Base-by-base conservation (phyloP, 2,797 vertebrate genomes). In the Leptoclinus maculatus region DNA sequence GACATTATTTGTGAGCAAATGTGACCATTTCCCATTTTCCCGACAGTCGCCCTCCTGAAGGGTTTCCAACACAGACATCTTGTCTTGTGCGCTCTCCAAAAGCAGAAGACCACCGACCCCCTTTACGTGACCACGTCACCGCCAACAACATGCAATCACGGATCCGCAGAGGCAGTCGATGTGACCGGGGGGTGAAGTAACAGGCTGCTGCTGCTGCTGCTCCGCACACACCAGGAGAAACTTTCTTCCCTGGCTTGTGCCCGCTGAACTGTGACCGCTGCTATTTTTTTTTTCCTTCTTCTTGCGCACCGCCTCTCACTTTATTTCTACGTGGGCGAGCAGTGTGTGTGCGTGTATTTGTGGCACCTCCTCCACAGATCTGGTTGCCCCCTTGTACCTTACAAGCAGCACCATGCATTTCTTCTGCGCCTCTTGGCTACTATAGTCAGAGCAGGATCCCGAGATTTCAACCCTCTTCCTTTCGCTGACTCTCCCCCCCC, bases 301-400 rank as follows among this genome's bases (percentile, higher is more conserved):
- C 21, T 38, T 21, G 53, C 60, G 79, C 74, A 25, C 81, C 79
- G 85, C 88, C 89, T 92, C 87, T 85, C 83, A 78, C 71, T 88
- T 88, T 87, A 91, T 87, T 93, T 86, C 82, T 90, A 84, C 82
- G 91, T 85, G 92, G 89, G 87, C 92, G 92, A 91, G 83, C 87
- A 79, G 82, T 76, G 88, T 76, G 88, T 76, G 74, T 58, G 58
- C 39, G 62, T 7, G 32, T 34, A 71, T 78, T 29, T 60, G 88
- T 91, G 90, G 90, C 92, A 90, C 93, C 94, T 94, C 87, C 87
- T 85, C 72, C 81, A 76, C 53, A 88, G 89, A 89, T 82, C 87
- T 78, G 74, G 57, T 65, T 68, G 45, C 65, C 84, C 72, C 75
- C 82, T 79, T 70, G 80, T 66, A 83, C 78, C 80, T 78, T 71